Percentiles rank a stretch among this genome's conserved stretches.
Evolutionary conservation across 2,797 vertebrate genomes (phyloP).

Genomic region (Amblyopsis hoosieri): DNA sequence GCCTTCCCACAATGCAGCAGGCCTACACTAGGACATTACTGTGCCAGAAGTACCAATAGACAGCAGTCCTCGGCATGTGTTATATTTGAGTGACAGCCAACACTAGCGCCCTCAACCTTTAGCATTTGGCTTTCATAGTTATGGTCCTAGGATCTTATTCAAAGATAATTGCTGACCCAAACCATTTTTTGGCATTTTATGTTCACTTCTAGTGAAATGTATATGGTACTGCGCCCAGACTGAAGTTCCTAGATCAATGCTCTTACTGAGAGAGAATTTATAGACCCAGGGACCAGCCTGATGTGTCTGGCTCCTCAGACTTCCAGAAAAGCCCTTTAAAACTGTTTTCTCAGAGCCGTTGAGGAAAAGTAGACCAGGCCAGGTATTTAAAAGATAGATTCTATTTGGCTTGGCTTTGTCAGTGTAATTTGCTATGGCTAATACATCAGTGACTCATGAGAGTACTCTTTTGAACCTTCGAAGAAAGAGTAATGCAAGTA

Average conservation of each 20-base stretch:
- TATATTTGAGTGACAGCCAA: conserved; percentile 50
- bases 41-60: conserved; percentile 34
- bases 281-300: conserved; percentile 49
- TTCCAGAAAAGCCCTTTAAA: conserved; percentile 67
- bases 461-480: conserved; percentile 52
- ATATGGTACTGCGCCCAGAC: conserved; percentile 45
- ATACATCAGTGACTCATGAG: conserved; percentile 58
- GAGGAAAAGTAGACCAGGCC: conserved; percentile 52
- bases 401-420: conserved; percentile 64
- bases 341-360: conserved; percentile 60
- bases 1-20: conserved; percentile 8
- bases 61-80: conserved; percentile 32
- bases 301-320: conserved; percentile 39
- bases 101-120: conserved; percentile 47
- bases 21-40: neutral
- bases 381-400: conserved; percentile 57
- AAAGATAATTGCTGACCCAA: conserved; percentile 43
- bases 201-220: conserved; percentile 46
- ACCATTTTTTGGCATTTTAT: conserved; percentile 48
- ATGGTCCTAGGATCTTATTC: conserved; percentile 43
- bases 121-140: conserved; percentile 41
- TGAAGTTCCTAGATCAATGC: conserved; percentile 41
- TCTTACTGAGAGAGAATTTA: conserved; percentile 45
- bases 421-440: conserved; percentile 67
- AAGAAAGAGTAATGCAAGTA: conserved; percentile 43